These are phyloP conservation scores for Adoxophyes honmai DNA, from an alignment of 1,140 invertebrate genomes.

Conservation along the genomic window DNA sequence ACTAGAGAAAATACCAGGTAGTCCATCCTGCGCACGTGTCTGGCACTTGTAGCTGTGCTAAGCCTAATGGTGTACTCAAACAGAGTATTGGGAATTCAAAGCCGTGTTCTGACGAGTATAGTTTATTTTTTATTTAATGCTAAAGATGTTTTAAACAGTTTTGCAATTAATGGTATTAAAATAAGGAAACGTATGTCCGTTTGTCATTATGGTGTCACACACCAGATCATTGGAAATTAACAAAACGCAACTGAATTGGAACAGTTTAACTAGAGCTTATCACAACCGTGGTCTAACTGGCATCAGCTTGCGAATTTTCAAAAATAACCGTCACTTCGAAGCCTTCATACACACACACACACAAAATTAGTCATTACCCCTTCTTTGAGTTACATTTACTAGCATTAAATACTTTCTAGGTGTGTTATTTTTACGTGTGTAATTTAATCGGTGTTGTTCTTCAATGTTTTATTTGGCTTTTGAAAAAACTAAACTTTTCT, in stretches of 20 bases:
- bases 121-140: too few relatives aligned
- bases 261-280: not conserved
- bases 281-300: not conserved
- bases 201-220: too few relatives aligned
- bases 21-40: too few relatives aligned
- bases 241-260: too few relatives aligned
- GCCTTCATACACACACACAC: constrained; percentile 1
- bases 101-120: too few relatives aligned
- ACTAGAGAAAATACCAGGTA: too few relatives aligned
- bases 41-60: too few relatives aligned
- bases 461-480: not conserved
- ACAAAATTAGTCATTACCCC: constrained; percentile 5
- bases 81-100: too few relatives aligned
- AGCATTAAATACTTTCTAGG: constrained; percentile 1
- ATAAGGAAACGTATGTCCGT: too few relatives aligned
- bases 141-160: too few relatives aligned
- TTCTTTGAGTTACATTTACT: constrained; percentile 4
- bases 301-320: not conserved
- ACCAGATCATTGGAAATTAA: not conserved
- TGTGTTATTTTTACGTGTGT: constrained; percentile 13
- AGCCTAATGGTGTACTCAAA: too few relatives aligned
- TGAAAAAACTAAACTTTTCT: not conserved
- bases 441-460: constrained; percentile 10
- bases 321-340: constrained; percentile 7
- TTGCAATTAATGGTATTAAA: too few relatives aligned